Base-by-base conservation (phyloP, 2,888 invertebrate genomes). In the Dione vanillae region DNA sequence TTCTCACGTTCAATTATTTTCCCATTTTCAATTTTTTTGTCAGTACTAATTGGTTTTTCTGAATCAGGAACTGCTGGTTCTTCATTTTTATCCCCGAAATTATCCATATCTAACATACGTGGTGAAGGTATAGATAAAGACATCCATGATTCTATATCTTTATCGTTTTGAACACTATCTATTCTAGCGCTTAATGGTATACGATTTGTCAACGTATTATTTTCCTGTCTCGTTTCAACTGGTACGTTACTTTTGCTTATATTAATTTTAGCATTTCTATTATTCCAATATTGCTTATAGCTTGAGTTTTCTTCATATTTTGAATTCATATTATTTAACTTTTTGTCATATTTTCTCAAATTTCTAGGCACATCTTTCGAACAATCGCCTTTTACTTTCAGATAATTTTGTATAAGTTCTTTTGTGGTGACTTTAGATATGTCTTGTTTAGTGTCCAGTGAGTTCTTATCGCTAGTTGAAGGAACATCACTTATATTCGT, bases 131-230 rank as follows among this genome's bases (percentile, higher is more conserved):
- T 86, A 5, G 91, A 85, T 14, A 92, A 75, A 0, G 93, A 93
- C 89, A 94, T 91, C 94, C 94, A 94, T 0, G 94, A 93, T 75
- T 92, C 93, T 41, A 94, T 82, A 71, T 94, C 94, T 82, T 88
- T 91, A 65, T 94, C 93, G 58, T 89, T 88, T 70, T 92, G 86
- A 2, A 92, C 89, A 45, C 86, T 82, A 58, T 91, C 91, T 67
- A 91, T 85, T 76, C 93, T 87, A 62, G 93, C 91, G 66, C 92
- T 93, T 16, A 87, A 73, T 1, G 92, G 91, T 59, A 83, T 77
- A 8, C 78, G 80, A 43, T 82, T 75, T 1, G 86, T 84, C 43
- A 84, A 85, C 70, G 84, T 71, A 72, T 85, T 89, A 67, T 85
- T 90, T 27, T 89, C 87, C 12, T 84, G 84, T 52, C 86, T 88